phyloP scores from a whole-genome alignment of 2,888 invertebrate species.

The Chrysolina americana region DNA sequence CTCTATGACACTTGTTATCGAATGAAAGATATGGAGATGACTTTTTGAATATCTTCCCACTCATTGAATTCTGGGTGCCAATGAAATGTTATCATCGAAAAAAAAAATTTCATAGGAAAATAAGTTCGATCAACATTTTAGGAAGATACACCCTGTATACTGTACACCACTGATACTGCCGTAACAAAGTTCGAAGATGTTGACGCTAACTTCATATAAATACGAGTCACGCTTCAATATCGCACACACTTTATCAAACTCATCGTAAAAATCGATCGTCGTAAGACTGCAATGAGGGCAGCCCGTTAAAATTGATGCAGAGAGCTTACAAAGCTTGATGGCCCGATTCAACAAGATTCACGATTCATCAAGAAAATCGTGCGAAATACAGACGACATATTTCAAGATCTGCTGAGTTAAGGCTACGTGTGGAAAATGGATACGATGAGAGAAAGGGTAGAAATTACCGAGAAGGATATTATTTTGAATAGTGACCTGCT shows the following conservation, averaged over 20 bases:
- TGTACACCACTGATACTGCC: neutral
- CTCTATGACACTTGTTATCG: no score
- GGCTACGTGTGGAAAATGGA: no score
- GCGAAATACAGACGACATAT: neutral
- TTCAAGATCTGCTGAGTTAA: neutral
- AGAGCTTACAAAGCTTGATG: neutral
- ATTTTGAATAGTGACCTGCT: no score
- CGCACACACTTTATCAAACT: neutral
- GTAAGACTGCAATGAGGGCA: neutral
- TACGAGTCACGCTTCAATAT: neutral
- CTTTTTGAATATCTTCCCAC: no score
- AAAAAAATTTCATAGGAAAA: no score
- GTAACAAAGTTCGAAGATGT: neutral
- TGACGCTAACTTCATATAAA: neutral
- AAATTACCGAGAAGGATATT: no score
- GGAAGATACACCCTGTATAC: no score
- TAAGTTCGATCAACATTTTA: no score
- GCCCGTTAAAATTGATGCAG: neutral
- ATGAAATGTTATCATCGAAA: no score
- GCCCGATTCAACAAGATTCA: neutral
- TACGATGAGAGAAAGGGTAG: no score
- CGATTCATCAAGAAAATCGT: constrained; percentile 1
- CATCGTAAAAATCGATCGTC: neutral
- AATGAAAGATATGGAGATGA: no score
- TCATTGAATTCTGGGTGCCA: no score